phyloP scores from a whole-genome alignment of 2,888 invertebrate genomes.

The Amblyjoppa proteus region DNA sequence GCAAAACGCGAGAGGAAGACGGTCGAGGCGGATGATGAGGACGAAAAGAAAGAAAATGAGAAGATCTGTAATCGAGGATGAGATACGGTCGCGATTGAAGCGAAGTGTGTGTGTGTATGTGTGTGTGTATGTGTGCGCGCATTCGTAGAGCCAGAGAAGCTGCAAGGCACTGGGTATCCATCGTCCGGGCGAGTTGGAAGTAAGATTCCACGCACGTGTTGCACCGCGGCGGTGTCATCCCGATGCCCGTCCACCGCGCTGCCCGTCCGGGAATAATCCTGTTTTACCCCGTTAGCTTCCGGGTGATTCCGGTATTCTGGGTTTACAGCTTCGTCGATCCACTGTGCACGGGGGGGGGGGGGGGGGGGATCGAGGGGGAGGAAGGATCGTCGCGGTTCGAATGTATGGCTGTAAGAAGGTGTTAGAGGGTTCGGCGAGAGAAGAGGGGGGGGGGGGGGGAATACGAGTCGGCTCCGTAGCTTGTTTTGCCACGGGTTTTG shows the following conservation, averaged over 20 bases:
- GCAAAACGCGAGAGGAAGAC: not conserved
- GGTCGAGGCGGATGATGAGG: not conserved
- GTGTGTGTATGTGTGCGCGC: not conserved
- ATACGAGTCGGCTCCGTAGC: slow-evolving; percentile 22
- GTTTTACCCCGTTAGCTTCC: slow-evolving; percentile 67
- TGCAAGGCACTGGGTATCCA: not conserved
- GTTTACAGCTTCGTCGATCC: slow-evolving; percentile 65
- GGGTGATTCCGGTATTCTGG: slow-evolving; percentile 68
- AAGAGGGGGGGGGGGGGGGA: not conserved
- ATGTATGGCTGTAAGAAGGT: slow-evolving; percentile 24
- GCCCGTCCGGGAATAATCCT: slow-evolving; percentile 51
- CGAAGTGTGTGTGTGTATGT: not conserved
- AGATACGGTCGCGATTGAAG: slow-evolving; percentile 11
- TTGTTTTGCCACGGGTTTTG: slow-evolving; percentile 21
- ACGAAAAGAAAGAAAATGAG: not conserved
- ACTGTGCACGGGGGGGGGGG: slow-evolving; percentile 1
- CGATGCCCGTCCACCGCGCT: slow-evolving; percentile 42
- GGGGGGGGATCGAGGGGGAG: not conserved
- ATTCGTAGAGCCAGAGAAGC: not conserved
- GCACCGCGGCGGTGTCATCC: slow-evolving; percentile 52
- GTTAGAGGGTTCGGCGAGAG: slow-evolving; percentile 12
- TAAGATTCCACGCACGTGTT: slow-evolving; percentile 57
- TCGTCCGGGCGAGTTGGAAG: slow-evolving; percentile 16
- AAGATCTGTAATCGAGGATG: slow-evolving; percentile 39
- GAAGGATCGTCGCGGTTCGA: slow-evolving; percentile 32